Evolutionary conservation across 2,113 vertebrate genomes (phyloP).

Genomic region (Varanus salvator): DNA sequence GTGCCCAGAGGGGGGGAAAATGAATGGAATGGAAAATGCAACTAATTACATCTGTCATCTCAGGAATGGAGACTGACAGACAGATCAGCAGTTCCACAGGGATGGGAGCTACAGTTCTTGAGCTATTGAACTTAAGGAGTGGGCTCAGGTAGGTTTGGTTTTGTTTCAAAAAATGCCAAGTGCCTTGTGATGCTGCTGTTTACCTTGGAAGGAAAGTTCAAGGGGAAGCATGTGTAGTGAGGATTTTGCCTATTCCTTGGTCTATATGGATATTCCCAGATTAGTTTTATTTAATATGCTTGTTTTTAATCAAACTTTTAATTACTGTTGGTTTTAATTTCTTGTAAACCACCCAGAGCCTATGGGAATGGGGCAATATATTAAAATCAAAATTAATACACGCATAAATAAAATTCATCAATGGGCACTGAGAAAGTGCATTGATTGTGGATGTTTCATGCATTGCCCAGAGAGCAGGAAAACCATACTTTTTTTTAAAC

Average conservation of each 20-base stretch:
- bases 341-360: no score
- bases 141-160: not conserved
- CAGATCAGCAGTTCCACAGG: slow-evolving; percentile 41
- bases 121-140: slow-evolving; percentile 37
- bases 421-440: not conserved
- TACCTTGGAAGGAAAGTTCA: not conserved
- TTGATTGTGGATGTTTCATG: not conserved
- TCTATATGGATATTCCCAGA: not conserved
- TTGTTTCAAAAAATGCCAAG: not conserved
- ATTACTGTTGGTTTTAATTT: no score
- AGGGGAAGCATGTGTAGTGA: not conserved
- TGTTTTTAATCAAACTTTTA: no score
- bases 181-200: not conserved
- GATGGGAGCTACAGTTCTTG: slow-evolving; percentile 17
- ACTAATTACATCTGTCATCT: slow-evolving; percentile 60
- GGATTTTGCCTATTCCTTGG: not conserved
- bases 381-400: no score
- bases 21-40: slow-evolving; percentile 56
- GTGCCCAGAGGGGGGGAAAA: slow-evolving; percentile 47
- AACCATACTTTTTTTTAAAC: no score
- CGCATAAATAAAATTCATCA: not conserved
- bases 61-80: slow-evolving; percentile 53
- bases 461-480: not conserved
- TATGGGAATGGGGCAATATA: no score
- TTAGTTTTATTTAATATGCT: no score